These are phyloP conservation scores for Metallyticus violacea DNA, from an alignment of 2,888 invertebrate genomes.

Conservation along the genomic window DNA sequence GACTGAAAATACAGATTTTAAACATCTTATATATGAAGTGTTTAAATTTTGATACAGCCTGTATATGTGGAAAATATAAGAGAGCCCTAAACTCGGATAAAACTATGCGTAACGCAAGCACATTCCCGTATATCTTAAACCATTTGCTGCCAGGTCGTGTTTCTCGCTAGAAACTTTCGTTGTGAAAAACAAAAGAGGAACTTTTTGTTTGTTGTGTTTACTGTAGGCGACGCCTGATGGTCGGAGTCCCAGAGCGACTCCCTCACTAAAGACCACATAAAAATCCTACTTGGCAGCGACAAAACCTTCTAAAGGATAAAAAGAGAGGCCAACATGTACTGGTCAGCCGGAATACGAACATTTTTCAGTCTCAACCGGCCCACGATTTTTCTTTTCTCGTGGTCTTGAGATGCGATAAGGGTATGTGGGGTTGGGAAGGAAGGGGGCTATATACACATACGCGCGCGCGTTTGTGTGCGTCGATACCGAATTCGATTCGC, in stretches of 20 bases:
- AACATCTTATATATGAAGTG: no score
- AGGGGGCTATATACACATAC: no score
- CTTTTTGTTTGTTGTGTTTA: neutral
- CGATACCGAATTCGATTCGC: conserved; percentile 2
- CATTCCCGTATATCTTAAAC: neutral
- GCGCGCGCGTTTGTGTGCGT: no score
- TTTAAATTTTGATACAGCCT: no score
- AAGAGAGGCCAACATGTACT: neutral
- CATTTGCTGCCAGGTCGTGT: neutral
- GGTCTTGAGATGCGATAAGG: no score
- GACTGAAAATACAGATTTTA: no score
- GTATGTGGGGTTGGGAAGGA: no score
- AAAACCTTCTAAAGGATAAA: no score
- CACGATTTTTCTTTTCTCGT: no score
- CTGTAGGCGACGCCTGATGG: neutral
- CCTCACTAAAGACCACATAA: neutral
- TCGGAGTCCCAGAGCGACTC: no score
- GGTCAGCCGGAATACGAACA: neutral
- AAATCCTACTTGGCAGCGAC: no score
- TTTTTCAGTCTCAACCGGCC: no score
- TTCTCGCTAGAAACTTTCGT: neutral
- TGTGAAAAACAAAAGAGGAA: neutral
- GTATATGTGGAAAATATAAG: neutral
- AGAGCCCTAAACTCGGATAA: neutral
- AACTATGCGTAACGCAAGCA: neutral